phyloP scores from a whole-genome alignment of 2,113 vertebrate species.

The Phalacrocorax brasilianus region DNA sequence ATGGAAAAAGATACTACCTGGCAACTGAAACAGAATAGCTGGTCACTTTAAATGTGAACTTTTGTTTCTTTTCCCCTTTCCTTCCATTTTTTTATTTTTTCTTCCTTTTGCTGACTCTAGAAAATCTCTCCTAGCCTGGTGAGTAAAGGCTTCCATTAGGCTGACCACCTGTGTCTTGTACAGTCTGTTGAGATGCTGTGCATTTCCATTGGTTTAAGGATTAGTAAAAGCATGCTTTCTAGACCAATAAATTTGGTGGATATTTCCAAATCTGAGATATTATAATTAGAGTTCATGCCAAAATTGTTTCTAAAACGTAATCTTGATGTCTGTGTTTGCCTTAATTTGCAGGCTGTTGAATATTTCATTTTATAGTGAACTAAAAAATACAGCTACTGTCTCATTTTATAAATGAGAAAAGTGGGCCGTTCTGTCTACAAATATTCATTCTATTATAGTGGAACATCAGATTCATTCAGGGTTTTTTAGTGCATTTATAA shows the following conservation, averaged over 20 bases:
- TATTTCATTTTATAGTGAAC: neutral
- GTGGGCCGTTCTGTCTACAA: neutral
- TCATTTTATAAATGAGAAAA: neutral
- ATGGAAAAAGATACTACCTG: neutral
- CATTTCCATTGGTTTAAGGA: constrained; percentile 76
- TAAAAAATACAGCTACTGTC: neutral
- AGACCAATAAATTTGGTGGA: neutral
- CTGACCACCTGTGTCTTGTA: constrained; percentile 55
- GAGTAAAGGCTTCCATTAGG: constrained; percentile 80
- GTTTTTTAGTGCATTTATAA: neutral
- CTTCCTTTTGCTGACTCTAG: constrained; percentile 84
- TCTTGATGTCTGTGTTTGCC: neutral
- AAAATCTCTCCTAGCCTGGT: constrained; percentile 94
- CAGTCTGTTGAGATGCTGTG: constrained; percentile 69
- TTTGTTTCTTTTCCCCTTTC: constrained; percentile 69
- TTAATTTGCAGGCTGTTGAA: neutral
- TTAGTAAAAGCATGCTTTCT: neutral
- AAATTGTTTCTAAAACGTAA: neutral
- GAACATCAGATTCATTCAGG: neutral
- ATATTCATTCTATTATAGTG: neutral
- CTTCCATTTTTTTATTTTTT: constrained; percentile 68
- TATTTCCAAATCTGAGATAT: neutral
- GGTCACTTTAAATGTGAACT: constrained; percentile 68
- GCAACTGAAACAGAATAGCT: constrained; percentile 41
- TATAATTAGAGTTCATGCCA: neutral